phyloP scores from a whole-genome alignment of 64 coral and sea anemone species.

The Acropora yongei region DNA sequence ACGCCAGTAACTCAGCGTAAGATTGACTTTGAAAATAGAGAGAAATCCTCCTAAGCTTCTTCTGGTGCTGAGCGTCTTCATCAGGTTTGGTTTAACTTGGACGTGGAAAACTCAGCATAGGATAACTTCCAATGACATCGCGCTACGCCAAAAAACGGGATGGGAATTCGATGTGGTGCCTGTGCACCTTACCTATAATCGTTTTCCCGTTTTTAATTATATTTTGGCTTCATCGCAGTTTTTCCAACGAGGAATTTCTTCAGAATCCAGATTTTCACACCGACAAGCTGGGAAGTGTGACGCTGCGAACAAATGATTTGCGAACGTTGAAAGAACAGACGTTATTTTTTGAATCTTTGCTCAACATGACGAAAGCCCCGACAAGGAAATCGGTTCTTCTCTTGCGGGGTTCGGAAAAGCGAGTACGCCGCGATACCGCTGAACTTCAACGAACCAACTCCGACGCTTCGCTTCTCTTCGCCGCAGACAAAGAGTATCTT shows the following conservation, averaged over 20 bases:
- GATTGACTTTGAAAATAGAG: neutral
- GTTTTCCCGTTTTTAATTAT: slow-evolving; percentile 20
- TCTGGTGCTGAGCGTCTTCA: neutral
- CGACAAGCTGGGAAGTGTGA: neutral
- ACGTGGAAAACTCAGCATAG: neutral
- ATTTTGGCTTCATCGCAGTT: slow-evolving; percentile 40
- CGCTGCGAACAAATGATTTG: neutral
- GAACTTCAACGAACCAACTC: neutral
- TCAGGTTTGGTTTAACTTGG: neutral
- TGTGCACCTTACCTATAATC: slow-evolving; percentile 4
- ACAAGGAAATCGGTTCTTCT: neutral
- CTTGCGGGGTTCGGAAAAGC: neutral
- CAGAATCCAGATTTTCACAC: slow-evolving; percentile 4
- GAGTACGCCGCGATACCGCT: neutral
- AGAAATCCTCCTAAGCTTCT: neutral
- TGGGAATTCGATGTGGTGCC: slow-evolving; percentile 3
- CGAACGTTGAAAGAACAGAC: slow-evolving; percentile 22
- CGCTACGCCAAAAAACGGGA: slow-evolving; percentile 24
- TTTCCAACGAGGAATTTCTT: slow-evolving; percentile 31
- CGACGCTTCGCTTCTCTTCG: neutral
- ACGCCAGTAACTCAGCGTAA: neutral
- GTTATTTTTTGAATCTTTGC: slow-evolving; percentile 38
- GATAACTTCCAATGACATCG: slow-evolving; percentile 7
- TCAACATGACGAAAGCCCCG: slow-evolving; percentile 34
- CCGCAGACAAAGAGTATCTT: neutral